Conservation (phyloP, 23 tunicate species). For the Trididemnum nubilum region DNA sequence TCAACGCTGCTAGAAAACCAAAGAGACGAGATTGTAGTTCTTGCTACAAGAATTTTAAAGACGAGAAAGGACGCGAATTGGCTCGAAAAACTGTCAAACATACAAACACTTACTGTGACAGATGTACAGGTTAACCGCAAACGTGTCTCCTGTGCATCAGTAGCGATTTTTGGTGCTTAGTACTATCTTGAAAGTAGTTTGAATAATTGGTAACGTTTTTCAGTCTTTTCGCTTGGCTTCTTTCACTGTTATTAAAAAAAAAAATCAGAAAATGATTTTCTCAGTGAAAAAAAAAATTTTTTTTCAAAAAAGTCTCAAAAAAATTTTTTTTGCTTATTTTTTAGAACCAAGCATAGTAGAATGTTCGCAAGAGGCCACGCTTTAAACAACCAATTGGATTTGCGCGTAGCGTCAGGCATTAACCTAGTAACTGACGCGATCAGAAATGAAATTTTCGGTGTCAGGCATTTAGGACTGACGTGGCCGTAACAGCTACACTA, state of each 20-base stretch:
- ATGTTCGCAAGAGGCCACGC: conserved; percentile 41
- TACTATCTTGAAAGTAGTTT: conserved; percentile 29
- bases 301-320: background rate
- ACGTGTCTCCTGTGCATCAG: conserved; percentile 32
- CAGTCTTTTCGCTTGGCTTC: conserved; percentile 10
- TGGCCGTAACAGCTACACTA: conserved; percentile 25
- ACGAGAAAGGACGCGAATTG: conserved; percentile 9
- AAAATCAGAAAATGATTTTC: conserved; percentile 10
- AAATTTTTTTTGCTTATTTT: conserved; percentile 9
- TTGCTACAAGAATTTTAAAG: conserved; percentile 13
- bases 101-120: conserved; percentile 32
- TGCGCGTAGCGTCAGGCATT: conserved; percentile 29
- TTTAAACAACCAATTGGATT: conserved; percentile 19
- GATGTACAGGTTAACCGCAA: conserved; percentile 23
- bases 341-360: conserved; percentile 33
- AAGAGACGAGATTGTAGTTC: conserved; percentile 19
- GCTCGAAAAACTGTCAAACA: conserved; percentile 36
- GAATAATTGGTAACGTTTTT: conserved; percentile 1
- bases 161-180: conserved; percentile 23
- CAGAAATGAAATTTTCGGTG: conserved; percentile 18
- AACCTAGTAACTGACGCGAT: conserved; percentile 32
- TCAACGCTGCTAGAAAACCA: conserved; percentile 17
- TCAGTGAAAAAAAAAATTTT: background rate
- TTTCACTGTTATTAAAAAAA: conserved; percentile 11
- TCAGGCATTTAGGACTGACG: conserved; percentile 35